Evolutionary conservation across 2,888 invertebrate species (phyloP), one percentile per base, ranked within the genome.

Genomic region (Suillia variegata): DNA sequence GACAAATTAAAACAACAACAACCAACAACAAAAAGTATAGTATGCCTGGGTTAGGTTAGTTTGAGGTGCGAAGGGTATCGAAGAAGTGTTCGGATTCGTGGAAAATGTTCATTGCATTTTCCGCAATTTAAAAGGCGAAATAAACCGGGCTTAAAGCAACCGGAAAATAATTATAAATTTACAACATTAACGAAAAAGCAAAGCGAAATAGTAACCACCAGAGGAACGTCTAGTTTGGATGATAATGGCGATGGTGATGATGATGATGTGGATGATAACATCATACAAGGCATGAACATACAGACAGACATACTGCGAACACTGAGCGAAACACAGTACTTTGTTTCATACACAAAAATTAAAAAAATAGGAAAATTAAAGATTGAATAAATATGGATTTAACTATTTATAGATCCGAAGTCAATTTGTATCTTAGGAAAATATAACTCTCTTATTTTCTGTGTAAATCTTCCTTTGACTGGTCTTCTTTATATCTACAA

Each of bases 81-180:
- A n/a, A n/a, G n/a, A n/a, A n/a, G n/a, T n/a, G n/a, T n/a, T 4
- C 6, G 17, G 1, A 38, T 38, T 38, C n/a, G n/a, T n/a, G 38
- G n/a, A n/a, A 38, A n/a, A n/a, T 38, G 6, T 38, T 38, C 10
- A 5, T 38, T n/a, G n/a, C n/a, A 38, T 38, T 38, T 38, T n/a
- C 15, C 38, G 38, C n/a, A 10, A n/a, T 38, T 5, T 13, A 38
- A n/a, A 8, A 8, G 38, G 13, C 45, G 20, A 45, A 18, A 18
- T 17, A 45, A 45, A 45, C 17, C 17, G 45, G 54, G 26, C 47
- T 48, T 38, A 56, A 61, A 61, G 48, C 52, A 67, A 69, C 64
- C 67, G 70, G 70, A 71, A 74, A 75, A 73, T 75, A 70, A 75
- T 74, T 71, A 73, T 68, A 70, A 66, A 68, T 70, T 68, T 49